Base-by-base conservation (phyloP, 2,888 invertebrate species). In the Phrixothrix hirtus region DNA sequence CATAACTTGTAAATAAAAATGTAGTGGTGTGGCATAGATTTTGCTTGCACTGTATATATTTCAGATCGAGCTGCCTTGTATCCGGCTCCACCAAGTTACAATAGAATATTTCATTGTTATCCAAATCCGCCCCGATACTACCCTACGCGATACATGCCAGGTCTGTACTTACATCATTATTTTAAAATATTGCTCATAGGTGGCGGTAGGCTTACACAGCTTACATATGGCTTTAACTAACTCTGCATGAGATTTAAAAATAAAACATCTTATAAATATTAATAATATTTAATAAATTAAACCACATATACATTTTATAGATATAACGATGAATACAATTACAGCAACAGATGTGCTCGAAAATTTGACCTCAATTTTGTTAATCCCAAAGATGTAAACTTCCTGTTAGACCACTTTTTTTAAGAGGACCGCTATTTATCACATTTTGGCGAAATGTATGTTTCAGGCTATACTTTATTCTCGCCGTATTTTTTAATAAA, bases 61-160 rank as follows among this genome's bases (percentile, higher is more conserved):
- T 65, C 77, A 85, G 85, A 85, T 82, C 82, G 82, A 63, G 80
- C 84, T 70, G 83, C 83, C 63, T 76, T 84, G 64, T 70, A 69
- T 62, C 71, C 81, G 62, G 78, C 82, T 66, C 82, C 81, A 63
- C 81, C 82, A 62, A 81, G 81, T 72, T 83, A 83, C 76, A 81
- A 81, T 71, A 79, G 82, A 73, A 79, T 81, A 76, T 80, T 80
- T 73, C 81, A 82, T 74, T 82, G 80, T 77, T 81, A 81, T 74
- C 70, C 69, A 52, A 67, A 65, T 53, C 71, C 73, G 26, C 73
- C 72, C 52, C 71, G 72, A 62, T 74, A 72, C 65, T 72, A 70
- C 64, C 70, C 71, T 45, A 66, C 71, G 50, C 65, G 70, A 60
- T 72, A 69, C 61, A 62, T 71, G 54, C 69, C 74, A 74, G 74